A percentile compares a stretch with the other conserved stretches of the same genome.
phyloP scores from a whole-genome alignment of 1,140 invertebrate species.

The Papilio aristodemus region DNA sequence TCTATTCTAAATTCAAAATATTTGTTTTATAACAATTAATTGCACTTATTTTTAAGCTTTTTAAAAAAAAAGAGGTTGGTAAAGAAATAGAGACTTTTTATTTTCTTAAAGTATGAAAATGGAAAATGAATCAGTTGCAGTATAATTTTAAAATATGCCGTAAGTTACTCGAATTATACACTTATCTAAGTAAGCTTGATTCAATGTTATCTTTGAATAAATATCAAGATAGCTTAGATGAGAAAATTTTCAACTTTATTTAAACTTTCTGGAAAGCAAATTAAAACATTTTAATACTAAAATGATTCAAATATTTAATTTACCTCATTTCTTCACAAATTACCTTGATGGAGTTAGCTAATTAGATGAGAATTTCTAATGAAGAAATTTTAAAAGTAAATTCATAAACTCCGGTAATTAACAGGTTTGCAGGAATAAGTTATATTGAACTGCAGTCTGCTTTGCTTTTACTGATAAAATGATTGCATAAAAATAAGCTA shows the following conservation, averaged over 20 bases:
- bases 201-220: too few species aligned
- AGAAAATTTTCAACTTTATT: neutral
- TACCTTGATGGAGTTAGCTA: neutral
- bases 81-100: too few species aligned
- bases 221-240: too few species aligned
- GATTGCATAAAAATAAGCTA: neutral
- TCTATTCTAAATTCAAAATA: too few species aligned
- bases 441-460: neutral
- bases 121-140: too few species aligned
- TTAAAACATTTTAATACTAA: conserved; percentile 13
- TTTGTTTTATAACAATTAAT: neutral
- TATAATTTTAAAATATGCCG: too few species aligned
- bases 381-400: neutral
- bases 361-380: neutral
- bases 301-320: conserved; percentile 2
- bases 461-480: neutral
- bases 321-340: neutral
- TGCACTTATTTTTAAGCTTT: neutral
- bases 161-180: too few species aligned
- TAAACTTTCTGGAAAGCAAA: neutral
- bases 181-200: too few species aligned
- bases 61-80: too few species aligned
- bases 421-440: neutral
- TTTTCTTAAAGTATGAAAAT: too few species aligned
- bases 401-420: neutral